Conservation (phyloP, 2,113 vertebrate species). For the Brachyistius frenatus region DNA sequence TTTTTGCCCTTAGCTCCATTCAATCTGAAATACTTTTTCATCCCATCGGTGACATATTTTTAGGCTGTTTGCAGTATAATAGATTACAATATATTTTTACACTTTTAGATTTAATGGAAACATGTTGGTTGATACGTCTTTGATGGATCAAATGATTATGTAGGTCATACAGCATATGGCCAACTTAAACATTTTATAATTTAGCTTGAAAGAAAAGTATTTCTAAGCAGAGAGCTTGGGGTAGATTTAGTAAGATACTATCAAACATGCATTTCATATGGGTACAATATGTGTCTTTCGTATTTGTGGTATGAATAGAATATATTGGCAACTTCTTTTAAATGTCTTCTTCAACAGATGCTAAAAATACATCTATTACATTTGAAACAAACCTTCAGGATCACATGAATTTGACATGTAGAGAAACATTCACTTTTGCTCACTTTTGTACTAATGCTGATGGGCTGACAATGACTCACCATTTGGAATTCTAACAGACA, state of each 20-base stretch:
- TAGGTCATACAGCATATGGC: not conserved
- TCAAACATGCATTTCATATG: not conserved
- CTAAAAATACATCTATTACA: no score
- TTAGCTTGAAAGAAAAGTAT: not conserved
- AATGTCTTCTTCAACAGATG: no score
- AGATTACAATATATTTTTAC: no score
- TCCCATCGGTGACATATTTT: not conserved
- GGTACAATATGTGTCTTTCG: not conserved
- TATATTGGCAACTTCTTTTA: not conserved
- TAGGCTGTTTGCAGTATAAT: no score
- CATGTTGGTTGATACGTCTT: not conserved
- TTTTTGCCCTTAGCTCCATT: not conserved
- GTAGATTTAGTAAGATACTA: no score
- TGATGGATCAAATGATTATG: not conserved
- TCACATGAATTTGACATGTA: not conserved
- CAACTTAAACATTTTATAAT: not conserved
- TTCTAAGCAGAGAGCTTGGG: not conserved
- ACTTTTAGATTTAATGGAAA: not conserved
- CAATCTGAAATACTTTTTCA: constrained; percentile 17
- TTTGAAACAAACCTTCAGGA: not conserved
- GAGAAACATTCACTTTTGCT: no score
- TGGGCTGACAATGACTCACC: not conserved
- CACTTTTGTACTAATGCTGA: not conserved
- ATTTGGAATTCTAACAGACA: not conserved
- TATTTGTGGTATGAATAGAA: not conserved